Evolutionary conservation across 2,797 vertebrate species (phyloP), one percentile per base, ranked within the genome.

Genomic region (Menidia menidia): DNA sequence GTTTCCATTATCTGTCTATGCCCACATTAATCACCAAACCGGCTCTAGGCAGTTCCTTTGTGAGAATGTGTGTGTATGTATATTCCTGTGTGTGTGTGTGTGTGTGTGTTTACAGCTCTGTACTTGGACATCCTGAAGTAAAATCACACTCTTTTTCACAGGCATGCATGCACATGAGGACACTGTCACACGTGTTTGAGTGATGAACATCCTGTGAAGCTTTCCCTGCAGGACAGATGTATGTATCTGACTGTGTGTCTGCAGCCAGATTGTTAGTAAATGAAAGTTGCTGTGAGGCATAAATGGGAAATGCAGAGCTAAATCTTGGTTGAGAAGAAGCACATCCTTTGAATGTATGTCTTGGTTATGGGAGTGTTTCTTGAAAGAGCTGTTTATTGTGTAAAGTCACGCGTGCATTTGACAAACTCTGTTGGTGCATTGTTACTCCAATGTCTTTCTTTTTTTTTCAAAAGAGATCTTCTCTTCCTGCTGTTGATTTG

Each of bases 1-100:
- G 47, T 66, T 74, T 73, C 68, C 77, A 39, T 73, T 57, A 73
- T 80, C 60, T 80, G 44, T 82, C 79, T 68, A 71, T 66, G 11
- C 76, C 81, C 53, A 75, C 69, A 59, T 75, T 67, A 82, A 81
- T 82, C 66, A 84, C 47, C 41, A 54, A 83, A 77, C 78, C 53
- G 47, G 74, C 68, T 73, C 52, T 48, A 72, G 45, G 73, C 66
- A 48, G 44, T 58, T 71, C 52, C 68, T 83, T 68, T 61, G 19
- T 50, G 43, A 25, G 41, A 52, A 35, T 64, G 53, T 54, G 35
- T 74, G 13, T 73, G 16, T 42, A 58, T 60, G 32, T 64, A 32
- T 44, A 39, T 39, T 39, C 35, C 35, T 39, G 4, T 39, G 59
- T 61, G 54, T 62, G 25, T 25, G 35, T 39, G 4, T 39, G 59